Evolutionary conservation across 2,888 invertebrate species (phyloP), one percentile per base, ranked within the genome.

Genomic region (Epinotia brunnichana): DNA sequence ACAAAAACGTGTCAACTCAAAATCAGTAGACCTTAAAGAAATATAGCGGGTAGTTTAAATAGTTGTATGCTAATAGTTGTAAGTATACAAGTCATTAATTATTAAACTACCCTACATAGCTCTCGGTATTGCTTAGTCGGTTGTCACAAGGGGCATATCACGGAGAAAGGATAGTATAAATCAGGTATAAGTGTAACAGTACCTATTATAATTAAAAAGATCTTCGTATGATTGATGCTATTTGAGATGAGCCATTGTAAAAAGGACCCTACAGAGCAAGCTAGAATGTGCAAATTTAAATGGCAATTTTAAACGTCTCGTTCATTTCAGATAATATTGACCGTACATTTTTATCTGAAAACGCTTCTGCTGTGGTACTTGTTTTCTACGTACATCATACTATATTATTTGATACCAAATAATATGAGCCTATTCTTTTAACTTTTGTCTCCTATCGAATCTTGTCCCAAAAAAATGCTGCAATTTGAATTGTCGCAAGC

Each of bases 121-220:
- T n/a, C 57, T 57, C 44, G 48, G 62, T 63, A 56, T 48, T 54
- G 54, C 29, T 44, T 48, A 56, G 56, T 57, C 21, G 70, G 62
- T 70, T 63, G 44, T 48, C 53, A 21, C 56, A 70, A 24, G 62
- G 61, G 62, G 70, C 62, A 70, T 70, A 70, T 70, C 70, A 62
- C 62, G 62, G 62, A 70, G 70, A 63, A 63, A 63, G 62, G 54
- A 70, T 63, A 63, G 56, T 56, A 53, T 69, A 69, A 59, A 53
- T 29, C 59, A 57, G 24, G 66, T 10, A 35, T 19, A 44, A 41
- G 13, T 44, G 35, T 9, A 35, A 44, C 44, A 44, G 13, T 44
- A 44, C 15, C 44, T 57, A 57, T 11, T 24, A 29, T 67, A 44
- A 48, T 15, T 29, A 17, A 48, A 35, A 48, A 59, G 29, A n/a